phyloP scores from a whole-genome alignment of 1,140 invertebrate species.

The Andrena cerasifolii region DNA sequence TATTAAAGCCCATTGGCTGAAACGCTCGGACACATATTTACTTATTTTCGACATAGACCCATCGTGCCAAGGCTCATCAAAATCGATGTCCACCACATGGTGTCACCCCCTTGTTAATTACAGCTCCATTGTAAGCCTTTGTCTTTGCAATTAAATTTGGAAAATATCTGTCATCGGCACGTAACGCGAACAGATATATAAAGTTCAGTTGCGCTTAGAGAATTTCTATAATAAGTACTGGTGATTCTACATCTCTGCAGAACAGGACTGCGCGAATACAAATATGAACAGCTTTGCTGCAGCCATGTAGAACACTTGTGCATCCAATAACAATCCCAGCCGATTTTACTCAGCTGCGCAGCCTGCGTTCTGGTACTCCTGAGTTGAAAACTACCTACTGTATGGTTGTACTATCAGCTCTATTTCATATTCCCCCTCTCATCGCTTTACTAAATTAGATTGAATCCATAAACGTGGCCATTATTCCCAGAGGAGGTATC shows the following conservation, averaged over 20 bases:
- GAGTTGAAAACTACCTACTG: slow-evolving; percentile 52
- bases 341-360: slow-evolving; percentile 55
- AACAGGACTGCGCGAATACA: slow-evolving; percentile 9
- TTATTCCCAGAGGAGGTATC: neutral
- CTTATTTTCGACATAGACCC: too few species aligned
- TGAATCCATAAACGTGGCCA: slow-evolving; percentile 1
- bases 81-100: too few species aligned
- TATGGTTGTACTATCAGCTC: slow-evolving; percentile 34
- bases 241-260: neutral
- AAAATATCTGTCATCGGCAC: slow-evolving; percentile 20
- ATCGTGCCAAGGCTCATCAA: too few species aligned
- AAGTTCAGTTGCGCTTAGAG: neutral
- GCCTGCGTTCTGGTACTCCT: slow-evolving; percentile 32
- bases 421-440: neutral
- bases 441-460: slow-evolving; percentile 38
- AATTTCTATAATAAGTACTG: slow-evolving; percentile 23
- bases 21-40: too few species aligned
- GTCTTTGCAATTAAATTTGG: slow-evolving; percentile 24
- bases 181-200: slow-evolving; percentile 4
- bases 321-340: slow-evolving; percentile 61
- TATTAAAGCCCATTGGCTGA: too few species aligned
- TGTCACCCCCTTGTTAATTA: slow-evolving; percentile 35
- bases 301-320: slow-evolving; percentile 49
- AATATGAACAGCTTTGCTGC: neutral
- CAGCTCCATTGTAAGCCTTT: neutral